Conservation (phyloP, 2,888 invertebrate genomes). For the Lacanobia wlatinum region DNA sequence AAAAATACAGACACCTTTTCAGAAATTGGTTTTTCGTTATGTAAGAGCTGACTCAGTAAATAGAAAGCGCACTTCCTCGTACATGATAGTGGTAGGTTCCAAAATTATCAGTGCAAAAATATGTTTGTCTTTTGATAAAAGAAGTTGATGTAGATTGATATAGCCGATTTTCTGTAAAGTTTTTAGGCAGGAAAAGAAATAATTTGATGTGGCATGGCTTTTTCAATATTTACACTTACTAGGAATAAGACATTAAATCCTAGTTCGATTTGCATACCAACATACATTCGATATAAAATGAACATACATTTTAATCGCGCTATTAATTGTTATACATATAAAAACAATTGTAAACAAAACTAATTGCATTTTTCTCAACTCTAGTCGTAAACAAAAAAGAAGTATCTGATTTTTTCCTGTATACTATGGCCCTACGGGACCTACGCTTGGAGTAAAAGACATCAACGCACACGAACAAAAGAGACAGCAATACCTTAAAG, state of each 20-base stretch:
- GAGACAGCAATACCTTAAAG: conserved; percentile 73
- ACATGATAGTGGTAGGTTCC: conserved; percentile 2
- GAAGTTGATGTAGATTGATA: neutral
- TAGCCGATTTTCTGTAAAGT: too few relatives aligned
- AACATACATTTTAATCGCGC: conserved; percentile 1
- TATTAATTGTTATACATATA: neutral
- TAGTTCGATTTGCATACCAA: neutral
- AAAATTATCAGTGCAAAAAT: conserved; percentile 19
- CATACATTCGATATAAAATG: neutral
- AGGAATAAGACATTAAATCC: neutral
- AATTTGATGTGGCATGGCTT: neutral
- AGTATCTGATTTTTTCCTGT: conserved; percentile 60
- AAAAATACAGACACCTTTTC: conserved; percentile 58
- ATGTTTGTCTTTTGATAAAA: conserved; percentile 9
- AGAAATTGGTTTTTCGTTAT: neutral
- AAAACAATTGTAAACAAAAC: neutral
- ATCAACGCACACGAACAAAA: conserved; percentile 84
- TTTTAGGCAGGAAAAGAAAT: conserved; percentile 1
- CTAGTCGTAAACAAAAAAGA: conserved; percentile 18
- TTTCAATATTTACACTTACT: neutral
- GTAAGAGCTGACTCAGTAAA: neutral
- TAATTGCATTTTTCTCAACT: neutral
- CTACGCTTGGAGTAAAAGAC: conserved; percentile 85
- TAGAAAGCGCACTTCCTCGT: conserved; percentile 33
- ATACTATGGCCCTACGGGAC: conserved; percentile 73